Evolutionary conservation across 2,888 invertebrate species (phyloP).

Genomic region (Bugula neritina): DNA sequence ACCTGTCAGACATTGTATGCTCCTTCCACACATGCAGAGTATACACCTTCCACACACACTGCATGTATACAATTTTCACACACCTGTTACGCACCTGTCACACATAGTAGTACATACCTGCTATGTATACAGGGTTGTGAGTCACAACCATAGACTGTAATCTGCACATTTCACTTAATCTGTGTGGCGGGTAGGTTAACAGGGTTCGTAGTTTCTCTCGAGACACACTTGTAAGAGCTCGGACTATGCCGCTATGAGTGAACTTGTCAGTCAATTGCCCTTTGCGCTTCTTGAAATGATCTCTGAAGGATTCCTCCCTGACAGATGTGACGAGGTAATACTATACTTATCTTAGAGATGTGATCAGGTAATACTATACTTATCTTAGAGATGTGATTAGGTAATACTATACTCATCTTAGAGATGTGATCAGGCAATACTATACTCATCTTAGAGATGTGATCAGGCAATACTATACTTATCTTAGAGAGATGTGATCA

Average conservation of each 20-base stretch:
- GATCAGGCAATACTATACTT: too few relatives aligned
- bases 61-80: too few relatives aligned
- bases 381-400: too few relatives aligned
- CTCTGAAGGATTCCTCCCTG: conserved; percentile 47
- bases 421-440: too few relatives aligned
- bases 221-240: not conserved
- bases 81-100: too few relatives aligned
- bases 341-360: too few relatives aligned
- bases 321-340: too few relatives aligned
- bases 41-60: not conserved
- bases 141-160: conserved; percentile 59
- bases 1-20: not conserved
- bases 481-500: too few relatives aligned
- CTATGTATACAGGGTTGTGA: conserved; percentile 64
- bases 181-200: conserved; percentile 56
- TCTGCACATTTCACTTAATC: conserved; percentile 53
- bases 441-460: too few relatives aligned
- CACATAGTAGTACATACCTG: conserved; percentile 42
- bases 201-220: conserved; percentile 7
- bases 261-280: not conserved
- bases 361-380: too few relatives aligned
- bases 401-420: too few relatives aligned
- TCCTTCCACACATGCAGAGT: not conserved
- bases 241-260: not conserved
- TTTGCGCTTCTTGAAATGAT: conserved; percentile 43